Conservation (phyloP, 2,888 invertebrate genomes). For the Lymantria monacha region DNA sequence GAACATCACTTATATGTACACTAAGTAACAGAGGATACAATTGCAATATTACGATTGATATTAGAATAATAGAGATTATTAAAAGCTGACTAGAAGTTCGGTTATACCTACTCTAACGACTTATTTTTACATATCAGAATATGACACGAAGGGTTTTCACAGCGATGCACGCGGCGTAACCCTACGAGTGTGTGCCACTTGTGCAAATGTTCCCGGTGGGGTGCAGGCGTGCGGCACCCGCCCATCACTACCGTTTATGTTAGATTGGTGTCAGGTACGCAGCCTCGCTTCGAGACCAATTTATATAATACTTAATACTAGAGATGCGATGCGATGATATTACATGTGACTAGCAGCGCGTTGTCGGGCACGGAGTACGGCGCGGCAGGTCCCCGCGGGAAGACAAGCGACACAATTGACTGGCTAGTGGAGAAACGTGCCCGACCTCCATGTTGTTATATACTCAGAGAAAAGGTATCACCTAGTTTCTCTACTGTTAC, state of each 20-base stretch:
- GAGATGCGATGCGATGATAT: slow-evolving; percentile 51
- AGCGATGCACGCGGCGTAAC: slow-evolving; percentile 19
- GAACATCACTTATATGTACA: slow-evolving; percentile 60
- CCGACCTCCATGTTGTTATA: slow-evolving; percentile 55
- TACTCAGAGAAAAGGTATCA: slow-evolving; percentile 76
- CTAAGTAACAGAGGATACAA: slow-evolving; percentile 67
- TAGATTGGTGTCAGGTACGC: slow-evolving; percentile 76
- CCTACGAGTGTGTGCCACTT: slow-evolving; percentile 24
- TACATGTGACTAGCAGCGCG: slow-evolving; percentile 69
- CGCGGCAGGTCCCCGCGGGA: slow-evolving; percentile 35
- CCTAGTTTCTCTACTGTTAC: slow-evolving; percentile 78
- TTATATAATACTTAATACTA: slow-evolving; percentile 54
- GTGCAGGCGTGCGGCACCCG: slow-evolving; percentile 12
- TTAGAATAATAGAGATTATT: slow-evolving; percentile 73
- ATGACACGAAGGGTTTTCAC: slow-evolving; percentile 28
- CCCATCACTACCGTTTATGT: slow-evolving; percentile 44
- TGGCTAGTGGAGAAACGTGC: slow-evolving; percentile 58
- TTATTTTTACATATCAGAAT: slow-evolving; percentile 52
- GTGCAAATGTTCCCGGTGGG: slow-evolving; percentile 27
- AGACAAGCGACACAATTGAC: slow-evolving; percentile 70
- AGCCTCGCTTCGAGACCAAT: slow-evolving; percentile 61
- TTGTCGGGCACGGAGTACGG: slow-evolving; percentile 28
- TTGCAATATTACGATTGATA: slow-evolving; percentile 65
- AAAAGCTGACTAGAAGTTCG: slow-evolving; percentile 80
- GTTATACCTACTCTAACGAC: slow-evolving; percentile 72